Percentiles rank a stretch among this genome's conserved stretches.
phyloP scores from a whole-genome alignment of 92 coral and sea anemone genomes.

The Palythoa heliodiscus region DNA sequence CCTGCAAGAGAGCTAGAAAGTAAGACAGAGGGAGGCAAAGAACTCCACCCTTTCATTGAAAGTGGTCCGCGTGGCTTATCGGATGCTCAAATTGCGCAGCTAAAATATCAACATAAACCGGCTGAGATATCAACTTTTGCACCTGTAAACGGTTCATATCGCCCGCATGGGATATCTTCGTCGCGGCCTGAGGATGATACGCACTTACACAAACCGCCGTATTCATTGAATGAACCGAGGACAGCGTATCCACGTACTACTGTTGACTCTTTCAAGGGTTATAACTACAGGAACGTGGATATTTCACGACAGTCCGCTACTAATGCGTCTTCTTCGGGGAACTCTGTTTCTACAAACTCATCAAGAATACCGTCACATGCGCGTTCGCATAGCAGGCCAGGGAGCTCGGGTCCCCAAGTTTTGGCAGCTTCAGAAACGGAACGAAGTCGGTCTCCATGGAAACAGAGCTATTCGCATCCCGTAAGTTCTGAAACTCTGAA shows the following conservation, averaged over 20 bases:
- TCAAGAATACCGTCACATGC: constrained; percentile 4
- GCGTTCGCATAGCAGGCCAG: constrained; percentile 18
- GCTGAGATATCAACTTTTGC: constrained; percentile 25
- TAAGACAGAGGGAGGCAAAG: constrained; percentile 23
- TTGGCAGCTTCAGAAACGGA: constrained; percentile 28
- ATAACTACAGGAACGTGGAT: constrained; percentile 36
- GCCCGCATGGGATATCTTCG: constrained; percentile 1
- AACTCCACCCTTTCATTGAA: constrained; percentile 7
- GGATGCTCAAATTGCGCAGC: constrained; percentile 29
- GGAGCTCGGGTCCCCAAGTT: constrained; percentile 14
- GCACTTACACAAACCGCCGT: constrained; percentile 13
- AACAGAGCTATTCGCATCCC: constrained; percentile 7
- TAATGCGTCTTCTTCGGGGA: constrained; percentile 14
- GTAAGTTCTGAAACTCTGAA: constrained; percentile 4
- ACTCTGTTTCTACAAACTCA: background rate
- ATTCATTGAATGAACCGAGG: constrained; percentile 35
- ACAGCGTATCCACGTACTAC: constrained; percentile 31
- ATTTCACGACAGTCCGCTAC: constrained; percentile 23
- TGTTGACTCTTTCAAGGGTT: background rate
- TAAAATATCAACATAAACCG: constrained; percentile 32
- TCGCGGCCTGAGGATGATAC: background rate
- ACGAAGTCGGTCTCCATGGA: constrained; percentile 44
- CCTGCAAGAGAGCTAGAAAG: constrained; percentile 16
- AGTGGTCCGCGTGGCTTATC: constrained; percentile 20
- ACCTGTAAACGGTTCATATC: constrained; percentile 23